Evolutionary conservation across 2,113 vertebrate genomes (phyloP), one percentile per base, ranked within the genome.

Genomic region (Rissa tridactyla): DNA sequence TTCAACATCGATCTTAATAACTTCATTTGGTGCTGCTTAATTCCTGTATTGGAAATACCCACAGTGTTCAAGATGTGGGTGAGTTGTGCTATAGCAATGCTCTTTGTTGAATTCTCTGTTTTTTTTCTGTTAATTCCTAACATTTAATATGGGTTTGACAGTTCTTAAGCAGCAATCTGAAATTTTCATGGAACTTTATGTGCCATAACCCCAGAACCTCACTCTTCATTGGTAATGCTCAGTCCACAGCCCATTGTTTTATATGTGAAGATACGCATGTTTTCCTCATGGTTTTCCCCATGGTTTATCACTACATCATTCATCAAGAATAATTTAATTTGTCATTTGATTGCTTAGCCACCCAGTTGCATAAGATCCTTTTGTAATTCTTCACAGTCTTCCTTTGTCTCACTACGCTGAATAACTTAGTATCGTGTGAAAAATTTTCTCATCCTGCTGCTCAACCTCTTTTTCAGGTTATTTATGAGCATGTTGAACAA

Each of bases 271-370:
- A 72, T 32, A 79, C 19, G 27, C 22, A 57, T 57, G 29, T 34
- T 85, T 84, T 86, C 64, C 60, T 92, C 58, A 46, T 40, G 21
- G 6, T 42, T 72, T 79, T 80, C 55, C 54, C 32, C 27, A 29
- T 13, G 26, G 15, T 86, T 94, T 92, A 87, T 84, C 52, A 87
- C 69, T 68, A 46, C 66, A 87, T 92, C 68, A 66, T 73, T 96
- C 72, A 95, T 71, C 84, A 76, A 79, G 40, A 92, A 79, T 79
- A 92, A 96, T 96, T 84, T 89, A 79, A 85, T 94, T 82, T 89
- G 47, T 79, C 78, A 91, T 95, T 85, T 94, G 65, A 96, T 90
- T 95, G 78, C 75, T 94, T 69, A 92, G 73, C 65, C 85, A 85
- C 44, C 17, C 61, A 61, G 70, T 91, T 96, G 89, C 78, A 54